These are phyloP conservation scores for Ophion ventricosus DNA, from an alignment of 2,888 invertebrate species.

Conservation along the genomic window DNA sequence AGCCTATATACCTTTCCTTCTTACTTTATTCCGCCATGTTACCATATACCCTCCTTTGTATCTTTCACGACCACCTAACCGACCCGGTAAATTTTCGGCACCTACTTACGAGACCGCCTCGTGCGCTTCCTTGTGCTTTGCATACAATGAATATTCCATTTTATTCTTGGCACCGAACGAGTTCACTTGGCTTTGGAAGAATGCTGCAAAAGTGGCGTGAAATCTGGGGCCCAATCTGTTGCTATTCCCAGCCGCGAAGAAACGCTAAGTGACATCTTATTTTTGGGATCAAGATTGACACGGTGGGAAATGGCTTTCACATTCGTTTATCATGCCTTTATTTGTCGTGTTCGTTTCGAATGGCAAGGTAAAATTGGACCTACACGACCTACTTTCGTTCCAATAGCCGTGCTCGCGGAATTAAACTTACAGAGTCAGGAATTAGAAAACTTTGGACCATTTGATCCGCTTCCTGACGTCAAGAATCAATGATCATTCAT, in stretches of 20 bases:
- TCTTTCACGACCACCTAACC: conserved; percentile 29
- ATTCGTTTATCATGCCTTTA: not conserved
- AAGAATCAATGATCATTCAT: not conserved
- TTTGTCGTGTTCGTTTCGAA: not conserved
- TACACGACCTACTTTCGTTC: not conserved
- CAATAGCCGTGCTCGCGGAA: not conserved
- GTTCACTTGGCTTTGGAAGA: conserved; percentile 28
- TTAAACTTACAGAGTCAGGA: not conserved
- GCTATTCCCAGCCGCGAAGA: not conserved
- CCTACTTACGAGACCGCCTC: not conserved
- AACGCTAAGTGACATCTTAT: not conserved
- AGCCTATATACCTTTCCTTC: conserved; percentile 45
- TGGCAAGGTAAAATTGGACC: not conserved
- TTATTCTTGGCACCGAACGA: conserved; percentile 32
- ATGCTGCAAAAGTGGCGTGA: conserved; percentile 20
- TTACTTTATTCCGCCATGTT: conserved; percentile 36
- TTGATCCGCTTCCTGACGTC: not conserved
- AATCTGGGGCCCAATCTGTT: conserved; percentile 43
- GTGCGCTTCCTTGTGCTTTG: conserved; percentile 24
- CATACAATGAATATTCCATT: conserved; percentile 61
- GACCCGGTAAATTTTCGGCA: conserved; percentile 38
- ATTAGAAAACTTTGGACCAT: not conserved
- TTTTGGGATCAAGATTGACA: not conserved
- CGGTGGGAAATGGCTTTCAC: not conserved
- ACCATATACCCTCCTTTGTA: conserved; percentile 30